Evolutionary conservation across 2,888 invertebrate genomes (phyloP), one percentile per base, ranked within the genome.

Genomic region (Cerceris ruficornis): DNA sequence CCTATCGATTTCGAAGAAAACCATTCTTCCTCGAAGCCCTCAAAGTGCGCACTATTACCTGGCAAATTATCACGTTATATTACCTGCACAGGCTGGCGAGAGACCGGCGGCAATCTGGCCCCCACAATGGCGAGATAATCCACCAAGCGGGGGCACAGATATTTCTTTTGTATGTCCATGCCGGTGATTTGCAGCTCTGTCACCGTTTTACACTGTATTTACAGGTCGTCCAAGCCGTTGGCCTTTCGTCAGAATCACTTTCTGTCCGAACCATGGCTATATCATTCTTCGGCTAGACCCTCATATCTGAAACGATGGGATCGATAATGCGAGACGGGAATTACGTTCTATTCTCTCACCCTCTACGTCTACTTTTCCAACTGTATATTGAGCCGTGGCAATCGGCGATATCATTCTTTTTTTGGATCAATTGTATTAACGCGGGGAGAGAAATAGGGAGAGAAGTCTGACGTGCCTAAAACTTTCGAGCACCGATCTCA

Each of bases 111-210:
- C 57, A 97, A 96, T 84, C 96, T 95, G 43, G 97, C 97, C 88
- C 99, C 99, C 88, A 99, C 98, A 90, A 99, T 97, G 87, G 99
- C 97, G 92, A 99, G 94, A 93, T 99, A 99, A 95, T 99, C 99
- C 93, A 97, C 96, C 90, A 97, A 94, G 87, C 97, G 95, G 90
- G 97, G 97, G 92, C 97, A 97, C 88, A 97, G 93, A 90, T 96
- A 96, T 92, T 96, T 96, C 91, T 96, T 96, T 92, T 97, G 97
- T 86, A 94, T 94, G 90, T 95, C 95, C 92, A 92, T 92, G 79
- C 69, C 67, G 70, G 69, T 70, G 50, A 61, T 79, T 84, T 83
- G 72, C 79, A 86, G 85, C 86, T 84, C 87, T 88, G 91, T 91
- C 91, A 91, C 91, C 91, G 90, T 82, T 86, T 60, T 81, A 77